Evolutionary conservation across 1,140 invertebrate species (phyloP), one percentile per base, ranked within the genome.

Genomic region (Bombus polaris): DNA sequence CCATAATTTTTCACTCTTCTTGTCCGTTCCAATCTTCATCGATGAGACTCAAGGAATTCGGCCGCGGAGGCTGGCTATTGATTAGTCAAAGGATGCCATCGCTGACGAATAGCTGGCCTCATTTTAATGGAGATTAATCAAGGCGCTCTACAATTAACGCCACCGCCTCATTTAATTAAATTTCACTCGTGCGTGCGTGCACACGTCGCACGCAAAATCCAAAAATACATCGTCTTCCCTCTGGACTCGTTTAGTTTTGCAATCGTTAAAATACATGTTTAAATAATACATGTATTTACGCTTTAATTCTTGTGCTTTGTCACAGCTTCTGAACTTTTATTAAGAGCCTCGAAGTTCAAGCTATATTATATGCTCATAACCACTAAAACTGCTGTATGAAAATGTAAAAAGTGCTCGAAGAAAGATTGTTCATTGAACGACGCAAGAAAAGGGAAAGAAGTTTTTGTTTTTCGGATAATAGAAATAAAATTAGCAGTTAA

Each of bases 71-170:
- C 42, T 32, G 71, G 28, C 28, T 32, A 73, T 73, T n/a, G 72
- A 73, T 73, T n/a, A 44, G 42, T 73, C 42, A 73, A 68, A 68
- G 35, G 39, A 32, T 44, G 72, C 28, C 72, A 28, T 73, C 39
- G n/a, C 3, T 28, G 15, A 37, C 6, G 22, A 12, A 47, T 28
- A 39, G 77, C 25, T 42, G 47, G 12, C 28, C 70, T 37, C 73
- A 22, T 83, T 89, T 81, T 85, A 74, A 89, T 88, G 85, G 35
- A 88, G 87, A 88, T 89, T 89, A 88, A 89, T 89, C 74, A 82
- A 86, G 83, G 47, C 18, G 44, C 62, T 37, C 80, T 89, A 75
- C 74, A 74, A 88, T 89, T 89, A 89, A 89, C 78, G 82, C 35
- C 47, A 3, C 57, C 57, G 22, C 35, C 47, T 62, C n/a, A 66